Base-by-base conservation (phyloP, 1,140 invertebrate genomes). In the Philotrypesis tridentata region DNA sequence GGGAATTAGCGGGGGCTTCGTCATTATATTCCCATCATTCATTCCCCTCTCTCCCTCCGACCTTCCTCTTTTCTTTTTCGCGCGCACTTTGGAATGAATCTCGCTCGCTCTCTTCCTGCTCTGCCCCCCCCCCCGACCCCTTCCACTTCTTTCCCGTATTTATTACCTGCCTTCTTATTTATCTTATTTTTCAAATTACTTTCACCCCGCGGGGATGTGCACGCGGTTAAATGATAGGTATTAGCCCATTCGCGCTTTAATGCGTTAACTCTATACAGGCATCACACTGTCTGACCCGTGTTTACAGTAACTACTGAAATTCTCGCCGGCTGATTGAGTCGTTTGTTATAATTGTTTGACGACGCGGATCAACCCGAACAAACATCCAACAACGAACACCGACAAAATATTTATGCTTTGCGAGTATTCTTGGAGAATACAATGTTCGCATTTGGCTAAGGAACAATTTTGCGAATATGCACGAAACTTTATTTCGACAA, bases 21-120 rank as follows among this genome's bases (percentile, higher is more conserved):
- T 88, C 85, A 86, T 88, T 88, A 87, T 88, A 87, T 87, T 87
- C 84, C 83, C 86, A 87, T 87, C 84, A 87, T 85, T 87, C 87
- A 87, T 79, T 84, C 37, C 71, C 79, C 83, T 84, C 80, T 67
- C 71, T 25, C 33, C 55, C 14, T 72, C 21, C 29, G 27, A 37
- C 37, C 48, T 79, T 61, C 27, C 17, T 60, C 33, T 76, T 65
- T 76, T 82, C 21, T 77, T 79, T 83, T 61, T 65, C 70, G 60
- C 73, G 3, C 6, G 21, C 37, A 40, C 17, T n/a, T 61, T 27
- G 14, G 63, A 70, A 61, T 76, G 43, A 73, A 43, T 82, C 40
- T 72, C 76, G 31, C 63, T 55, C 67, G 12, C 48, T 79, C 72
- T 67, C 86, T 79, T 84, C 40, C 79, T 31, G 27, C 31, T 71